Evolutionary conservation across 2,113 vertebrate genomes (phyloP).

Genomic region (Zosterops borbonicus): DNA sequence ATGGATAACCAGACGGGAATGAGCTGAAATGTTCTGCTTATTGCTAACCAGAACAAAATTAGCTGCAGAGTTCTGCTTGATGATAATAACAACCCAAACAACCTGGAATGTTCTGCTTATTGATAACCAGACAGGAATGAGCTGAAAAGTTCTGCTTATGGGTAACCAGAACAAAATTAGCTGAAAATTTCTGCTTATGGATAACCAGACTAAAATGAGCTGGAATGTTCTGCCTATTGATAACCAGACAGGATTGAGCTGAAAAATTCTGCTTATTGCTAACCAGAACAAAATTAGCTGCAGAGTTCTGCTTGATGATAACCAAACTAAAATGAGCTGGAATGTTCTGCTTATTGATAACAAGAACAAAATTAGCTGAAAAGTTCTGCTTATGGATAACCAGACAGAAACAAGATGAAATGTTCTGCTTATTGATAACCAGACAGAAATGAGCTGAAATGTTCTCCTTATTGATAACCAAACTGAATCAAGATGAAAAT

Average conservation of each 20-base stretch:
- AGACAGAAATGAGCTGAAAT: background rate
- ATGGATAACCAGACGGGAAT: background rate
- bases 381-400: background rate
- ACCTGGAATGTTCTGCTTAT: too few relatives aligned
- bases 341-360: background rate
- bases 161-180: background rate
- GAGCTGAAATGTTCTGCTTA: background rate
- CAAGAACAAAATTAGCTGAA: background rate
- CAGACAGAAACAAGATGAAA: too few relatives aligned
- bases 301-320: too few relatives aligned
- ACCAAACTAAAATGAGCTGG: rapidly evolving
- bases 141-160: background rate
- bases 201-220: background rate
- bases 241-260: background rate
- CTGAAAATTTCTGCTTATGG: too few relatives aligned
- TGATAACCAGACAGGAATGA: background rate
- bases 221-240: background rate
- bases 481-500: rapidly evolving
- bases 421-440: background rate
- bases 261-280: background rate
- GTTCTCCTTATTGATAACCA: background rate
- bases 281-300: background rate
- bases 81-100: background rate
- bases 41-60: background rate
- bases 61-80: background rate